These are phyloP conservation scores for Lagocephalus sceleratus DNA, from an alignment of 2,797 vertebrate species.

Conservation along the genomic window DNA sequence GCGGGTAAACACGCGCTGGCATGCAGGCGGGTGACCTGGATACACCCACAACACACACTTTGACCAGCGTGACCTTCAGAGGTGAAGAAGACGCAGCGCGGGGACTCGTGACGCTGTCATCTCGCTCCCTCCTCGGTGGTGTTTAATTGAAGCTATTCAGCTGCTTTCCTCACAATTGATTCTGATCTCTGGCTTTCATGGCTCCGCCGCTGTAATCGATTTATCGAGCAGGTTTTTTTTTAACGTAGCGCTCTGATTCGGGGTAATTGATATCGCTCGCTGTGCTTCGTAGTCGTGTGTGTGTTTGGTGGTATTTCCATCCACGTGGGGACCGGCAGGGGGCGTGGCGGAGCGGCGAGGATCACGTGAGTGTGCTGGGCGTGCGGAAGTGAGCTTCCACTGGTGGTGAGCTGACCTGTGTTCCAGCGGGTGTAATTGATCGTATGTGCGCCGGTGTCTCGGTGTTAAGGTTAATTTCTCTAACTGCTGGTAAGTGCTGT, in stretches of 20 bases:
- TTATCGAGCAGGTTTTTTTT: conserved; percentile 32
- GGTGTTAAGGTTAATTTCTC: conserved; percentile 78
- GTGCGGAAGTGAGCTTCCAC: conserved; percentile 35
- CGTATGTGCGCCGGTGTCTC: conserved; percentile 66
- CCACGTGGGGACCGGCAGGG: conserved; percentile 11
- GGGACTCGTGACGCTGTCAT: conserved; percentile 14
- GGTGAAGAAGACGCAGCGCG: conserved; percentile 10
- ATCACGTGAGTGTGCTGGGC: neutral
- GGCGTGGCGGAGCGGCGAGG: too few species aligned
- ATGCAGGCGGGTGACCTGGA: conserved; percentile 60
- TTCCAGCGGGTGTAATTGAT: conserved; percentile 66
- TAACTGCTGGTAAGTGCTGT: conserved; percentile 80
- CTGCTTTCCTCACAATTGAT: conserved; percentile 56
- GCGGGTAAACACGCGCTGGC: conserved; percentile 7
- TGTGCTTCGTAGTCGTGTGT: conserved; percentile 5
- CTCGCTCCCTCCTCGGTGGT: conserved; percentile 48
- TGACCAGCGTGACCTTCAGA: conserved; percentile 75
- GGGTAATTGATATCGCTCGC: conserved; percentile 55
- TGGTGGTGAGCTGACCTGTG: conserved; percentile 51
- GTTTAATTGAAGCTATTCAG: conserved; percentile 69
- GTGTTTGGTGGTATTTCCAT: neutral
- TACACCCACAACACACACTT: conserved; percentile 61
- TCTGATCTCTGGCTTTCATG: conserved; percentile 77
- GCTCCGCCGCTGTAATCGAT: conserved; percentile 79
- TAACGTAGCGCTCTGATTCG: conserved; percentile 48